Conservation (phyloP, 2,797 vertebrate species). For the Calcarius lapponicus region DNA sequence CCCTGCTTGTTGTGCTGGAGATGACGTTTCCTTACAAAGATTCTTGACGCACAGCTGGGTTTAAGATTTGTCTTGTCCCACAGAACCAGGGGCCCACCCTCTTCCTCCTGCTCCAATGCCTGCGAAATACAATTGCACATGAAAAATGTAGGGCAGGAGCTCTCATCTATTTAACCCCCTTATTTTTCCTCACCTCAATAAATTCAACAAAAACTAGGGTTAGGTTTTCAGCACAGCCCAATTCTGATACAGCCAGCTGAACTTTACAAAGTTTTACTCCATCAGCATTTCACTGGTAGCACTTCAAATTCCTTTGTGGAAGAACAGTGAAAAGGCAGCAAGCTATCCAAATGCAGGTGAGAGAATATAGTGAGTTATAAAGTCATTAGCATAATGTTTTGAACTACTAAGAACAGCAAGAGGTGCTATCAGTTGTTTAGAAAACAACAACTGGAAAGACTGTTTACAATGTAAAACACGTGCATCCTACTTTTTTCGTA, state of each 20-base stretch:
- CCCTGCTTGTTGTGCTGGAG: background rate
- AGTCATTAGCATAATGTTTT: background rate
- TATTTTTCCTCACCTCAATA: background rate
- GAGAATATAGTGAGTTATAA: background rate
- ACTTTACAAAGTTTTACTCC: background rate
- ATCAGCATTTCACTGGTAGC: background rate
- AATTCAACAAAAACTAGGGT: background rate
- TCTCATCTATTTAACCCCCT: background rate
- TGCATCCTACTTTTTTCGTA: background rate
- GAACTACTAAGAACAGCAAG: background rate
- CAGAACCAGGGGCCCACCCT: background rate
- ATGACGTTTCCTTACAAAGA: background rate
- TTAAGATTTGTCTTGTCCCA: background rate
- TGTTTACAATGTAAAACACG: background rate
- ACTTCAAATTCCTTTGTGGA: background rate
- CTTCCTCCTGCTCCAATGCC: background rate
- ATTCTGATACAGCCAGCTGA: background rate
- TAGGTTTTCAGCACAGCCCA: background rate
- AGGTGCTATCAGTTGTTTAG: background rate
- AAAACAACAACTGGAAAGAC: background rate
- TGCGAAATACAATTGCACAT: background rate
- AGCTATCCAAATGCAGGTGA: background rate
- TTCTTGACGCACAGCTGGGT: background rate
- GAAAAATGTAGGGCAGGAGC: background rate
- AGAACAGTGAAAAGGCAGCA: background rate